Percentiles rank a stretch among this genome's conserved stretches.
Evolutionary conservation across 1,140 invertebrate genomes (phyloP).

Genomic region (Mycetomoellerius zeteki): DNA sequence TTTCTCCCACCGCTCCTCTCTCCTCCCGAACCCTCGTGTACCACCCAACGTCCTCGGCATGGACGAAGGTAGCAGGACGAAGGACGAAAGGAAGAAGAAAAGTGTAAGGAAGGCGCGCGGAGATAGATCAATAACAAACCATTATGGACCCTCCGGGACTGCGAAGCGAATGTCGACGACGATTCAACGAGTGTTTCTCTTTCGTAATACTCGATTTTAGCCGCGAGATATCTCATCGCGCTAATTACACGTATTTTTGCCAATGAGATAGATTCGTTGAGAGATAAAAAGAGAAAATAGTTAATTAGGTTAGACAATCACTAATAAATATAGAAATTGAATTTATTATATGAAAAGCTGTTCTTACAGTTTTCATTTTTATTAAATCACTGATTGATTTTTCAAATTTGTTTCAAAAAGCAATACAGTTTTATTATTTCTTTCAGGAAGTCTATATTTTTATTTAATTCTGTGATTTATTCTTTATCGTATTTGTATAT

Average conservation of each 20-base stretch:
- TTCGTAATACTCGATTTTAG: slow-evolving; percentile 61
- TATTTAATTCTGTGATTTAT: not conserved
- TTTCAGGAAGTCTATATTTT: not conserved
- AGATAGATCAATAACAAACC: slow-evolving; percentile 84
- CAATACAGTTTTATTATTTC: not conserved
- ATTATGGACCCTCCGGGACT: slow-evolving; percentile 80
- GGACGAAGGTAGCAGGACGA: slow-evolving; percentile 70
- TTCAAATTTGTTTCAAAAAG: not conserved
- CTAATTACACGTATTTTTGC: slow-evolving; percentile 51
- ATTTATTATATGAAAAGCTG: not conserved
- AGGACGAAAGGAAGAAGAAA: slow-evolving; percentile 74
- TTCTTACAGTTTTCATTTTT: not conserved
- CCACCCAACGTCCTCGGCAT: slow-evolving; percentile 61
- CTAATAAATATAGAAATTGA: not conserved
- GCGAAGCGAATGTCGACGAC: slow-evolving; percentile 59
- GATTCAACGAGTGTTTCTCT: slow-evolving; percentile 68
- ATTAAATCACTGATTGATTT: not conserved
- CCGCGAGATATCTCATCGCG: slow-evolving; percentile 49
- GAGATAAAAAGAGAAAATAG: slow-evolving; percentile 8
- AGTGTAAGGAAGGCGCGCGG: slow-evolving; percentile 73
- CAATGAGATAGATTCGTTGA: not conserved
- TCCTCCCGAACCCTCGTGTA: slow-evolving; percentile 24
- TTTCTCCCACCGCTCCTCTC: slow-evolving; percentile 33
- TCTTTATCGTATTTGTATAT: not conserved
- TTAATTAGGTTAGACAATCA: slow-evolving; percentile 27